phyloP scores from a whole-genome alignment of 1,140 invertebrate species.

The Chrysoperla carnea region DNA sequence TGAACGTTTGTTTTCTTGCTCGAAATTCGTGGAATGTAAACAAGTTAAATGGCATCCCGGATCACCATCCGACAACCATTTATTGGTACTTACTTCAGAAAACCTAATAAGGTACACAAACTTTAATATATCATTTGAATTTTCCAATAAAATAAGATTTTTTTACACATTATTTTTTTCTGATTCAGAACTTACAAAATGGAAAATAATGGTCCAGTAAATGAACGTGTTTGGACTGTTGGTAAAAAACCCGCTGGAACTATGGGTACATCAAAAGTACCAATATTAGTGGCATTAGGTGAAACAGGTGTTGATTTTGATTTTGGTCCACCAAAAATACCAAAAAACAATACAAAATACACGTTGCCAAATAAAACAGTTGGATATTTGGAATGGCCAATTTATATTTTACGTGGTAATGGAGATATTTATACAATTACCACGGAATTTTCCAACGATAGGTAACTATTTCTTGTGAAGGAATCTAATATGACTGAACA shows the following conservation, averaged over 20 bases:
- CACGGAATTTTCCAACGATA: background rate
- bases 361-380: constrained; percentile 13
- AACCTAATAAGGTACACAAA: constrained; percentile 52
- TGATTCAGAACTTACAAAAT: no score
- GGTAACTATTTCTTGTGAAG: background rate
- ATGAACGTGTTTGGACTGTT: constrained; percentile 33
- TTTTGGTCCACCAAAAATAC: constrained; percentile 40
- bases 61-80: constrained; percentile 51
- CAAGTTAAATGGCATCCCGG: constrained; percentile 68
- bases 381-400: constrained; percentile 42
- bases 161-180: no score
- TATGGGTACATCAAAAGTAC: constrained; percentile 28
- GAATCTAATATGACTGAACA: background rate
- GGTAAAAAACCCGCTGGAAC: constrained; percentile 31
- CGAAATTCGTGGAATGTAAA: constrained; percentile 36
- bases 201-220: no score
- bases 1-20: constrained; percentile 35
- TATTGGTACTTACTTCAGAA: constrained; percentile 64
- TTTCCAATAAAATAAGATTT: no score
- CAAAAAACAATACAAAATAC: constrained; percentile 2
- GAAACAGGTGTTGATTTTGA: constrained; percentile 74
- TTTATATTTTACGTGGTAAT: constrained; percentile 65
- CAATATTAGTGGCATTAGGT: constrained; percentile 46
- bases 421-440: constrained; percentile 48
- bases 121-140: no score